Evolutionary conservation across 2,113 vertebrate genomes (phyloP), one percentile per base, ranked within the genome.

Genomic region (Lipophrys pholis): DNA sequence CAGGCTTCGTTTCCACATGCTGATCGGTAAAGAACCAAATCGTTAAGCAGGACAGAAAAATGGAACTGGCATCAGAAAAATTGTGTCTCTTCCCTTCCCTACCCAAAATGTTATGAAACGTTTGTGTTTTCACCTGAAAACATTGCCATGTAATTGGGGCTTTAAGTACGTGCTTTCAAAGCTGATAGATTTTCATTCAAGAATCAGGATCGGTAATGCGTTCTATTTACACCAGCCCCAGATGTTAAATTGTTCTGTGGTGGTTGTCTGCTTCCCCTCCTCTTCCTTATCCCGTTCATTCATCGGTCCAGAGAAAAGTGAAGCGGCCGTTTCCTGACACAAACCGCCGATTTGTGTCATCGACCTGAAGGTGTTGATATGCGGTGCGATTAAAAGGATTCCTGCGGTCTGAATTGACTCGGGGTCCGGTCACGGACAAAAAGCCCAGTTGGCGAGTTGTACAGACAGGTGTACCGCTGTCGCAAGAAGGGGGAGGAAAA

Each of bases 341-440:
- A 6, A 61, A 21, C 52, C 2, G 6, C 6, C 56, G 36, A 49
- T 73, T 68, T 84, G 58, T 51, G 42, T 71, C 50, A 79, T 60
- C 35, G 39, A 63, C 65, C 15, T 6, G 35, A 14, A 73, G 60
- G 67, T 74, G 77, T 74, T 82, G 58, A 81, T 75, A 87, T 61
- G 38, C 55, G 40, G 16, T 6, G n/a, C 12, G 48, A 72, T 89
- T 76, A 83, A 82, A 82, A 42, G 36, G 64, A 82, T 89, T 85
- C 75, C 75, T 38, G 51, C 0, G 30, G 45, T 68, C 40, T 40
- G 73, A 80, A 43, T 69, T 80, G 46, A 69, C 62, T 30, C 43
- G 50, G 56, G 64, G 61, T 75, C 66, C 61, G 7, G 78, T 65
- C 52, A 16, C 39, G 21, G 51, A 80, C 69, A 30, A 30, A 76